Conservation (phyloP, 1,140 invertebrate species). For the Meloidogyne hapla region DNA sequence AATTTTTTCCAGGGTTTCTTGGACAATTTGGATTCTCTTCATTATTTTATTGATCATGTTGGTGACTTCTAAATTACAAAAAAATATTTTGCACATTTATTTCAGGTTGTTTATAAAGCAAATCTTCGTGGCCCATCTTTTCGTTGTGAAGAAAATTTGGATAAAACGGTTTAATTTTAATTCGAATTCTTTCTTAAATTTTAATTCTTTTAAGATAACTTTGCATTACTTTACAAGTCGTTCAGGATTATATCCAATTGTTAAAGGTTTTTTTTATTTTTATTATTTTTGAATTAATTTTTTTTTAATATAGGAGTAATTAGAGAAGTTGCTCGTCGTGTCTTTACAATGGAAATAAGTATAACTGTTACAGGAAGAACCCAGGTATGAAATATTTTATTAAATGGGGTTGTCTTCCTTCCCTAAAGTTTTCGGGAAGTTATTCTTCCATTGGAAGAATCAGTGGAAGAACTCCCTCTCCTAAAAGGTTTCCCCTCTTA, state of each 20-base stretch:
- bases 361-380: slow-evolving; percentile 57
- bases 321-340: slow-evolving; percentile 56
- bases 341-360: slow-evolving; percentile 62
- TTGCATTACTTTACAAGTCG: slow-evolving; percentile 65
- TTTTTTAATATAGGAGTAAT: slow-evolving; percentile 50
- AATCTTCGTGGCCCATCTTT: slow-evolving; percentile 58
- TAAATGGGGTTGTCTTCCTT: too few species aligned
- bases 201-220: slow-evolving; percentile 40
- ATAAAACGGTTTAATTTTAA: slow-evolving; percentile 41
- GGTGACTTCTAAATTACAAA: not conserved
- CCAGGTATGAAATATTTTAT: slow-evolving; percentile 24
- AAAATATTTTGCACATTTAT: not conserved
- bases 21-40: slow-evolving; percentile 60
- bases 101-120: slow-evolving; percentile 51
- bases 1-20: slow-evolving; percentile 46
- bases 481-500: too few species aligned
- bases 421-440: too few species aligned
- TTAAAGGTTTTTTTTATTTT: slow-evolving; percentile 59
- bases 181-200: not conserved
- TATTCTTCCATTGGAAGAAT: too few species aligned
- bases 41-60: slow-evolving; percentile 63
- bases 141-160: slow-evolving; percentile 63
- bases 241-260: slow-evolving; percentile 65
- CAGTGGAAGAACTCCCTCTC: too few species aligned
- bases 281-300: not conserved